Conservation (phyloP, 2,113 vertebrate species). For the Lethenteron camtschaticum region DNA sequence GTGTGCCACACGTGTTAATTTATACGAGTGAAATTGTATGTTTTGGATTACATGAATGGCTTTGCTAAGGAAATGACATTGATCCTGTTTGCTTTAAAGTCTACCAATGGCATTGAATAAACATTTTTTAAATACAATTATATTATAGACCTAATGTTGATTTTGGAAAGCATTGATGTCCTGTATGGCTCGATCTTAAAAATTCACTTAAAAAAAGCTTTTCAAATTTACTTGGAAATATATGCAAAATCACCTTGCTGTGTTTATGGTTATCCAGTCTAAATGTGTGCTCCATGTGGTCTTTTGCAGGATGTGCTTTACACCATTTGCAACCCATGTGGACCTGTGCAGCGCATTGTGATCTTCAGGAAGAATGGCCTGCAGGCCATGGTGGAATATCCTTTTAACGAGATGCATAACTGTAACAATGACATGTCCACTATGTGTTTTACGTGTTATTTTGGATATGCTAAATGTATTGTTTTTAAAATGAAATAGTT, state of each 20-base stretch:
- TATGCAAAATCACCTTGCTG: too few species aligned
- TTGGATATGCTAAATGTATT: background rate
- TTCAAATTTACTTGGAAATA: background rate
- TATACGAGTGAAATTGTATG: too few species aligned
- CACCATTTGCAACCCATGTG: constrained; percentile 9
- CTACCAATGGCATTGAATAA: too few species aligned
- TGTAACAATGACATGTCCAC: background rate
- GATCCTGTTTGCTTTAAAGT: too few species aligned
- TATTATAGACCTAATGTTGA: background rate
- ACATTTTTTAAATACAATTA: too few species aligned
- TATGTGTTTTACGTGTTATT: background rate
- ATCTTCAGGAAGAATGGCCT: constrained; percentile 10
- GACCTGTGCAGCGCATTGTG: constrained; percentile 9
- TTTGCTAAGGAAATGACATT: too few species aligned
- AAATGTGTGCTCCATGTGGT: background rate
- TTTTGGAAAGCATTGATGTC: background rate
- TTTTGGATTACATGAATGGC: too few species aligned
- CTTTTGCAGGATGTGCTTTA: constrained; percentile 10
- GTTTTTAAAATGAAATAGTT: background rate
- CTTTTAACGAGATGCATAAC: background rate
- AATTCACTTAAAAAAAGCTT: background rate
- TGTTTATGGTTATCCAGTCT: too few species aligned
- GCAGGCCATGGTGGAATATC: constrained; percentile 11
- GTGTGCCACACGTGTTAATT: too few species aligned
- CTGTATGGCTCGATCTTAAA: constrained; percentile 1